Percentiles rank a stretch among this genome's conserved stretches.
These are phyloP conservation scores for Leucozona laternaria DNA, from an alignment of 2,888 invertebrate species.

Conservation along the genomic window DNA sequence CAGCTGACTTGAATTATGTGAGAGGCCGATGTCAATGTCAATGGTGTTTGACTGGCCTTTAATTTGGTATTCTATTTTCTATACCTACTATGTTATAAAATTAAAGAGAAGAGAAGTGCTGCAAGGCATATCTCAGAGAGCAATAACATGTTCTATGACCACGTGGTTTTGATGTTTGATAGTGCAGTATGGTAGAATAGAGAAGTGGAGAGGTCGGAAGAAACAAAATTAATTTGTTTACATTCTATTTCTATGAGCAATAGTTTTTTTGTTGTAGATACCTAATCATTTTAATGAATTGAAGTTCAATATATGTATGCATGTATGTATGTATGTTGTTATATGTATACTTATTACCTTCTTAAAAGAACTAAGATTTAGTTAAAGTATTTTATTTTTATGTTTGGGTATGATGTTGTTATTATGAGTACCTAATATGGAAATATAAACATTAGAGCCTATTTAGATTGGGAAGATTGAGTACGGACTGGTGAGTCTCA, in stretches of 20 bases:
- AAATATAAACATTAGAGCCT: too few species aligned
- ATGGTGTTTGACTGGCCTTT: background rate
- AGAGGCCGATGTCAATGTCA: background rate
- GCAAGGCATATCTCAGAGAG: background rate
- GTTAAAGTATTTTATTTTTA: too few species aligned
- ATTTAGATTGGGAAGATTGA: too few species aligned
- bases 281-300: background rate
- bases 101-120: background rate
- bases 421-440: too few species aligned
- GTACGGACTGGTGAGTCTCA: too few species aligned
- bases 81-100: background rate
- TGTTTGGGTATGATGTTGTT: too few species aligned
- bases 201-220: background rate
- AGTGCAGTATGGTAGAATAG: too few species aligned
- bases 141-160: conserved; percentile 2
- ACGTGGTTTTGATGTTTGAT: conserved; percentile 48
- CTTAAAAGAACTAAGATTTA: too few species aligned
- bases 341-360: too few species aligned
- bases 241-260: conserved; percentile 32
- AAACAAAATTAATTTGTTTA: conserved; percentile 54
- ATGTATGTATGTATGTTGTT: too few species aligned
- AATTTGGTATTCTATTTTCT: too few species aligned
- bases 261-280: background rate
- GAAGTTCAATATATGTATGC: background rate
- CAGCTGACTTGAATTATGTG: background rate